These are phyloP conservation scores for Zalophus californianus DNA, from an alignment of 2,797 vertebrate genomes.

Conservation along the genomic window DNA sequence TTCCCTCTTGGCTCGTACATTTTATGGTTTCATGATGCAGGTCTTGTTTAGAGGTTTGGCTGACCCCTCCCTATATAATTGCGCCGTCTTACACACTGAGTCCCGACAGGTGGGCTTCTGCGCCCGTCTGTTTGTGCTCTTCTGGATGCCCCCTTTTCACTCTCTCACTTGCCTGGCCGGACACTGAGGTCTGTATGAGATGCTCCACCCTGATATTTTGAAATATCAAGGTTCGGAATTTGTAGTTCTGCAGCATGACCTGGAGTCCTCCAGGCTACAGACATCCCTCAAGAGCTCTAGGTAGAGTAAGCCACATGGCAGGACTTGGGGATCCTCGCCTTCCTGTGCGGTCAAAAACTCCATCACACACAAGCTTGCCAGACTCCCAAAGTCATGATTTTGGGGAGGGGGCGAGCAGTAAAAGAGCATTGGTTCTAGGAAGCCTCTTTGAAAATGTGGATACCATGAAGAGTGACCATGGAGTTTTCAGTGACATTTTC, in stretches of 20 bases:
- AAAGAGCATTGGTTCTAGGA: not conserved
- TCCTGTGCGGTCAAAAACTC: accelerated
- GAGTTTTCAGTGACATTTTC: accelerated
- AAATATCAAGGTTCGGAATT: not conserved
- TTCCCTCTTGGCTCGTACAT: accelerated
- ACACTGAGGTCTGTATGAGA: not conserved
- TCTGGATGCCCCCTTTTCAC: not conserved
- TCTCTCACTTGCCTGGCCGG: not conserved
- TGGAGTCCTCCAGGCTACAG: not conserved
- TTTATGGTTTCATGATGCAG: not conserved
- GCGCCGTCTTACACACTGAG: not conserved
- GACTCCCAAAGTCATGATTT: not conserved
- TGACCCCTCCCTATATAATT: not conserved
- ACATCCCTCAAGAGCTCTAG: too few relatives aligned
- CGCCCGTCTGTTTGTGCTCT: accelerated
- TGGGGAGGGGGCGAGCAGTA: not conserved
- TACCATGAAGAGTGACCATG: too few relatives aligned
- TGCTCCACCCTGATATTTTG: too few relatives aligned
- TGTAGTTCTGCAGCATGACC: not conserved
- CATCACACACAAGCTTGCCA: not conserved
- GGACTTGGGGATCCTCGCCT: accelerated
- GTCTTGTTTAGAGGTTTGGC: not conserved
- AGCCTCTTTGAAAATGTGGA: too few relatives aligned
- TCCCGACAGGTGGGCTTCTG: accelerated
- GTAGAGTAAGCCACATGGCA: too few relatives aligned